Evolutionary conservation across 92 coral and sea anemone species (phyloP).

Genomic region (Siderastrea siderea): DNA sequence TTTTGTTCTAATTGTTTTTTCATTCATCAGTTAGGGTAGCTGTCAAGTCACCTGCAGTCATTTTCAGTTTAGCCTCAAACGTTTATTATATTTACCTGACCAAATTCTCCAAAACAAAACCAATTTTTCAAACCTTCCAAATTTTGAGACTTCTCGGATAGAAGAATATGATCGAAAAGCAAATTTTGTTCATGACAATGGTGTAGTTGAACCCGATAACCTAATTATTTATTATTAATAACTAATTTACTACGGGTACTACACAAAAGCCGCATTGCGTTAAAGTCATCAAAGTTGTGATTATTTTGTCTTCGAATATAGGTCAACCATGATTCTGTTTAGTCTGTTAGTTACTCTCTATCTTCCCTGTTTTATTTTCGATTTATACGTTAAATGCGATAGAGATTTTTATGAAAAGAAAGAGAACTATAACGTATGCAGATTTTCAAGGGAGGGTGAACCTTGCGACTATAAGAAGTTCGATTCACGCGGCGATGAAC

Average conservation of each 20-base stretch:
- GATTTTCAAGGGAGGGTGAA: slow-evolving; percentile 12
- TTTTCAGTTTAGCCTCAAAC: no score
- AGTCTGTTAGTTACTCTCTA: slow-evolving; percentile 9
- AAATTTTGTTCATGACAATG: neutral
- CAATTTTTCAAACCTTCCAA: neutral
- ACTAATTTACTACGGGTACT: slow-evolving; percentile 9
- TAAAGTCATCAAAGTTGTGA: neutral
- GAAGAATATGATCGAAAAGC: neutral
- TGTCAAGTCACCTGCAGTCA: no score
- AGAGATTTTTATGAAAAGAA: neutral
- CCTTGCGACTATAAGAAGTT: slow-evolving; percentile 27
- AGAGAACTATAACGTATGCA: slow-evolving; percentile 21
- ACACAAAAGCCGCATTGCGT: neutral
- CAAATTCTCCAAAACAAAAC: neutral
- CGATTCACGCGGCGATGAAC: slow-evolving; percentile 63
- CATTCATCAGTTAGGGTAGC: no score
- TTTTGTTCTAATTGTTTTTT: no score
- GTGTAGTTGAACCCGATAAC: neutral
- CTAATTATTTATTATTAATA: neutral
- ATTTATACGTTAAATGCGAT: neutral
- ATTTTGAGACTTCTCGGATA: neutral
- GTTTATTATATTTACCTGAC: no score
- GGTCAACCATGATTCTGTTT: slow-evolving; percentile 29
- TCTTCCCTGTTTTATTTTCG: slow-evolving; percentile 3
- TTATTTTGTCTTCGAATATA: slow-evolving; percentile 1